A percentile compares a stretch with the other conserved stretches of the same genome.
Evolutionary conservation across 1,140 invertebrate species (phyloP).

Genomic region (Bombus consobrinus): DNA sequence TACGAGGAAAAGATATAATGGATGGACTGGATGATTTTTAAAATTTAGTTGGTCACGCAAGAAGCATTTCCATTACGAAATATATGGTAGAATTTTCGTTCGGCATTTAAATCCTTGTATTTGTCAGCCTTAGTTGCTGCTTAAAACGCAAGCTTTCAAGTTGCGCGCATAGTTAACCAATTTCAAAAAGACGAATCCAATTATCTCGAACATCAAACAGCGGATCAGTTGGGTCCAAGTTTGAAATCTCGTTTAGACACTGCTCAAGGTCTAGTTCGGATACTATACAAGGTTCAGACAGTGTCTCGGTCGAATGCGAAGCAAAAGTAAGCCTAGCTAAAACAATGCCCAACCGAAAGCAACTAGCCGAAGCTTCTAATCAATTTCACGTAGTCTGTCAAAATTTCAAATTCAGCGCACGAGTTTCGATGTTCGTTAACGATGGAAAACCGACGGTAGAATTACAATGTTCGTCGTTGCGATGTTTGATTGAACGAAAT

Average conservation of each 20-base stretch:
- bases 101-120: background rate
- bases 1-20: too few relatives aligned
- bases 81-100: too few relatives aligned
- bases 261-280: slow-evolving; percentile 16
- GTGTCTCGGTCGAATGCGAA: background rate
- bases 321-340: slow-evolving; percentile 4
- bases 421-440: background rate
- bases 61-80: too few relatives aligned
- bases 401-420: background rate
- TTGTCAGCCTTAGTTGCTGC: background rate
- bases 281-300: background rate
- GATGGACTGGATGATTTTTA: too few relatives aligned
- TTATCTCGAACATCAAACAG: background rate
- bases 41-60: background rate
- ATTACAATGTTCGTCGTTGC: background rate
- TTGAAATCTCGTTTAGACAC: slow-evolving; percentile 6
- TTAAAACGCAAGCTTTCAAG: background rate
- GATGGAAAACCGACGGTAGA: background rate
- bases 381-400: background rate
- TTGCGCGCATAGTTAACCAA: background rate
- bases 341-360: background rate
- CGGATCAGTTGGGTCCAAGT: background rate
- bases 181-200: background rate
- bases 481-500: background rate
- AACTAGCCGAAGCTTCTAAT: background rate